These are phyloP conservation scores for Tetragonisca angustula DNA, from an alignment of 2,888 invertebrate genomes.

Conservation along the genomic window DNA sequence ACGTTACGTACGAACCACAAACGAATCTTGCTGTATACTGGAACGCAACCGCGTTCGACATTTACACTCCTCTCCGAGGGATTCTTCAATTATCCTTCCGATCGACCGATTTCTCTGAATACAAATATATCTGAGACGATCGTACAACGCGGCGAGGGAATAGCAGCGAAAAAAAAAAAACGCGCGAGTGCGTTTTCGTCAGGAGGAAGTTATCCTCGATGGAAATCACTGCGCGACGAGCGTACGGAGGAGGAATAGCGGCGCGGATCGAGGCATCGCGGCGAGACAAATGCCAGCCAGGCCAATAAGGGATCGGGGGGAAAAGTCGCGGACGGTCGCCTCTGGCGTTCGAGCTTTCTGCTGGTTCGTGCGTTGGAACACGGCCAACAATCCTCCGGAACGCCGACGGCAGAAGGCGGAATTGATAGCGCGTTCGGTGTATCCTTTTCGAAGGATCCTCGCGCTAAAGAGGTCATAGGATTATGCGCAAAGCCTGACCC, in stretches of 20 bases:
- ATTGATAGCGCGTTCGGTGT: slow-evolving; percentile 68
- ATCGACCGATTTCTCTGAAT: too few relatives aligned
- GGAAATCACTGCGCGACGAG: slow-evolving; percentile 48
- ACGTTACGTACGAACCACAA: slow-evolving; percentile 54
- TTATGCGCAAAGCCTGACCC: slow-evolving; percentile 70
- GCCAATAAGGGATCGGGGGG: slow-evolving; percentile 38
- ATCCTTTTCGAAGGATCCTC: slow-evolving; percentile 55
- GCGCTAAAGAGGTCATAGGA: slow-evolving; percentile 74
- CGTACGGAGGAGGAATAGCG: slow-evolving; percentile 29
- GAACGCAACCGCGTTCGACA: slow-evolving; percentile 32
- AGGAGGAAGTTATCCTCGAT: slow-evolving; percentile 26
- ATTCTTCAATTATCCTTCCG: too few relatives aligned
- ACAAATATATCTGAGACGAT: too few relatives aligned
- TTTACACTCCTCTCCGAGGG: slow-evolving; percentile 10
- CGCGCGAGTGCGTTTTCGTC: background rate
- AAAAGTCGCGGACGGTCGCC: slow-evolving; percentile 18
- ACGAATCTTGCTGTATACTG: slow-evolving; percentile 51
- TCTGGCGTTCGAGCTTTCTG: slow-evolving; percentile 6
- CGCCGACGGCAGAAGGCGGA: slow-evolving; percentile 70
- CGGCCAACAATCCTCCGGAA: slow-evolving; percentile 75
- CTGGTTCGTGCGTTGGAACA: slow-evolving; percentile 68
- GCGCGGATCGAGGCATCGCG: slow-evolving; percentile 22
- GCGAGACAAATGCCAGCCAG: slow-evolving; percentile 16
- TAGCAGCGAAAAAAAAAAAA: background rate
- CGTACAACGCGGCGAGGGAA: background rate